Conservation (phyloP, 2,888 invertebrate genomes). For the Miltochrista miniata region DNA sequence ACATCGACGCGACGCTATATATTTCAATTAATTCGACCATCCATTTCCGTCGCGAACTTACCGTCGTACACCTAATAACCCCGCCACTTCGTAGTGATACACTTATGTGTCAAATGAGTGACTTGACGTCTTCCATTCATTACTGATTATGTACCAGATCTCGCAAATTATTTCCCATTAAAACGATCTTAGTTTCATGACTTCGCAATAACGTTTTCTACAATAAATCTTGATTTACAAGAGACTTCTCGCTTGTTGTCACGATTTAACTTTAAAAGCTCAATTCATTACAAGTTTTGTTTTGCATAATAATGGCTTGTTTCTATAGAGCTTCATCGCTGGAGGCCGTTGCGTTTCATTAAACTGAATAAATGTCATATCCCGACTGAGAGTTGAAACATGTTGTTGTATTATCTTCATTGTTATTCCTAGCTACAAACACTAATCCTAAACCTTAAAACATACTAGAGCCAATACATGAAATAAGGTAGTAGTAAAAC, state of each 20-base stretch:
- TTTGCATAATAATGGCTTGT: conserved; percentile 66
- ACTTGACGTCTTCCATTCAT: conserved; percentile 34
- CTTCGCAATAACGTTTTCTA: conserved; percentile 34
- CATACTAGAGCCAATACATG: no score
- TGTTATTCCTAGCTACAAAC: no score
- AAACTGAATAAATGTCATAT: conserved; percentile 56
- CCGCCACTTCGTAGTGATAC: conserved; percentile 41
- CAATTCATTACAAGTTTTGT: conserved; percentile 66
- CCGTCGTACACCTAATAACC: conserved; percentile 64
- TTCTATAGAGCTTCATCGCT: conserved; percentile 43
- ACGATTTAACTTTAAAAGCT: conserved; percentile 59
- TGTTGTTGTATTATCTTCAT: conserved; percentile 9
- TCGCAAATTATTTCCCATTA: conserved; percentile 12
- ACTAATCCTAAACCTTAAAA: no score
- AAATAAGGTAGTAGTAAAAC: no score
- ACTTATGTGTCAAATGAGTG: conserved; percentile 41
- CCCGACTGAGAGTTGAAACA: conserved; percentile 46
- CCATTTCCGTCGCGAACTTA: conserved; percentile 69
- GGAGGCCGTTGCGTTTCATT: conserved; percentile 48
- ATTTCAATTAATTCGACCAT: conserved; percentile 81
- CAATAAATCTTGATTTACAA: conserved; percentile 52
- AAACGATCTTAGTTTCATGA: conserved; percentile 10
- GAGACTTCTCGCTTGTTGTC: conserved; percentile 48
- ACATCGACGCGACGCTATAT: conserved; percentile 75
- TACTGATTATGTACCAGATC: conserved; percentile 11